Conservation (phyloP, 2,113 vertebrate species). For the human region GRCh38 chr7:74794501-74795000, state of each 20-base stretch:
- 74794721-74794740: not conserved
- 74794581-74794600: too few species aligned
- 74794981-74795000: not conserved
- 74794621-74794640: not conserved
- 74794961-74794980: not conserved
- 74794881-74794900: not conserved
- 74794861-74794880: not conserved
- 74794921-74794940: too few species aligned
- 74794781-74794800: not conserved
- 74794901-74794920: fast-evolving
- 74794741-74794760: not conserved
- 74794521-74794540: too few species aligned
- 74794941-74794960: not conserved
- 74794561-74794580: too few species aligned
- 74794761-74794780: not conserved
- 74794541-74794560: too few species aligned
- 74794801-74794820: not conserved
- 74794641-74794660: not conserved
- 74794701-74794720: not conserved
- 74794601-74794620: too few species aligned
- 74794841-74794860: not conserved
- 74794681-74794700: not conserved
- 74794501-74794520: too few species aligned
- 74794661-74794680: not conserved
- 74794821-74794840: not conserved